Evolutionary conservation across 1,140 invertebrate species (phyloP).

Genomic region (Diabrotica virgifera): DNA sequence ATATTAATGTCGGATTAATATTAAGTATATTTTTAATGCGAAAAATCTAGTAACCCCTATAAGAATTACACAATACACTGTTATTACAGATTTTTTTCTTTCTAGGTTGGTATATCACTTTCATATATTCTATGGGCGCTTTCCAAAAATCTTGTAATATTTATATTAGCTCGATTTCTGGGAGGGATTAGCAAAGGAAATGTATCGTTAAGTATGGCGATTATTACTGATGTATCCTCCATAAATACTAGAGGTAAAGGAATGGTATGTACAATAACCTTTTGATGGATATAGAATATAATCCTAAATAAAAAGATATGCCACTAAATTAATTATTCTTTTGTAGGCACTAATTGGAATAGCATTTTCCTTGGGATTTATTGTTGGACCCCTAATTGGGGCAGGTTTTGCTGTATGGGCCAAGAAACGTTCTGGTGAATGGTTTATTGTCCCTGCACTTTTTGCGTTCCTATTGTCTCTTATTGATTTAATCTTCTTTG

Average conservation of each 20-base stretch:
- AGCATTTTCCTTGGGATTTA: conserved; percentile 96
- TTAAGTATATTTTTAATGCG: too few species aligned
- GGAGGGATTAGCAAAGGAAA: conserved; percentile 97
- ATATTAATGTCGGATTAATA: too few species aligned
- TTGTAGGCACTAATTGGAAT: conserved; percentile 88
- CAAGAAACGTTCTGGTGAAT: conserved; percentile 58
- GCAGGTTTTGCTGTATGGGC: conserved; percentile 82
- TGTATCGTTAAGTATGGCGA: conserved; percentile 91
- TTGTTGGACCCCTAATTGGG: conserved; percentile 92
- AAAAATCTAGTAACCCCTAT: too few species aligned
- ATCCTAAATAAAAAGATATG: neutral
- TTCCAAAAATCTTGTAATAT: conserved; percentile 84
- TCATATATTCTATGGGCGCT: conserved; percentile 89
- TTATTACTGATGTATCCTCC: conserved; percentile 89
- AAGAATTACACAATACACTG: too few species aligned
- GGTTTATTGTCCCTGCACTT: conserved; percentile 82
- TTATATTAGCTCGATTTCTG: conserved; percentile 89
- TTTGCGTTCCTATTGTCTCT: conserved; percentile 79
- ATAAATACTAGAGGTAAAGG: conserved; percentile 80
- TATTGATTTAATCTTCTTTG: conserved; percentile 76
- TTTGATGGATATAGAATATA: too few species aligned
- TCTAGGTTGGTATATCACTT: conserved; percentile 73
- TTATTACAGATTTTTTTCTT: conserved; percentile 34
- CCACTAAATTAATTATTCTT: conserved; percentile 16
- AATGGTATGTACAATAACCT: conserved; percentile 69